phyloP scores from a whole-genome alignment of 2,888 invertebrate species.

The Proisotoma minuta region DNA sequence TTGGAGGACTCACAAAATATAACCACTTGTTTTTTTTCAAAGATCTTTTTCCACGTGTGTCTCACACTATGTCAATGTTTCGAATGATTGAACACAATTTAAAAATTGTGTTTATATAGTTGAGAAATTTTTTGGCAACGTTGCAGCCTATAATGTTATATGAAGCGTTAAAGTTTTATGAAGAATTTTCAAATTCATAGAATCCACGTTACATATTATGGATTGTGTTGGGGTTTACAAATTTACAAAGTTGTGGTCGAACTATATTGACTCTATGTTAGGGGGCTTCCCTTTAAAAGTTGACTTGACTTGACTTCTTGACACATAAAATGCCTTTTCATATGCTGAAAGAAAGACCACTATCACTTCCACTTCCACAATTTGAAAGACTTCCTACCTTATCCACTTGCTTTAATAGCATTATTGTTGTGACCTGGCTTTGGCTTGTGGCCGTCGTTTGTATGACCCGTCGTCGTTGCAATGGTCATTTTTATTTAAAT shows the following conservation, averaged over 20 bases:
- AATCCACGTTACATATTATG: background rate
- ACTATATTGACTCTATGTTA: background rate
- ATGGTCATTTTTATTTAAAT: too few species aligned
- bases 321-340: background rate
- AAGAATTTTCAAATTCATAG: background rate
- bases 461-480: too few species aligned
- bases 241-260: background rate
- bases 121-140: conserved; percentile 32
- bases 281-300: background rate
- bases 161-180: background rate
- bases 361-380: too few species aligned
- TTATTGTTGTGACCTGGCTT: too few species aligned
- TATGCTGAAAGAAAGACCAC: too few species aligned
- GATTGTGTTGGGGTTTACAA: background rate
- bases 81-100: conserved; percentile 39
- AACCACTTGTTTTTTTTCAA: too few species aligned
- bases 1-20: background rate
- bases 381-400: too few species aligned
- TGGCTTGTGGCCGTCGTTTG: too few species aligned
- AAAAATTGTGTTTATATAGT: conserved; percentile 40
- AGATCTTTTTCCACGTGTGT: conserved; percentile 21
- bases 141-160: conserved; percentile 3
- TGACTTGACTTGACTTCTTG: too few species aligned
- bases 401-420: too few species aligned
- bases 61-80: conserved; percentile 33